These are phyloP conservation scores for Myanophis thanlyinensis DNA, from an alignment of 2,113 vertebrate species.

Conservation along the genomic window DNA sequence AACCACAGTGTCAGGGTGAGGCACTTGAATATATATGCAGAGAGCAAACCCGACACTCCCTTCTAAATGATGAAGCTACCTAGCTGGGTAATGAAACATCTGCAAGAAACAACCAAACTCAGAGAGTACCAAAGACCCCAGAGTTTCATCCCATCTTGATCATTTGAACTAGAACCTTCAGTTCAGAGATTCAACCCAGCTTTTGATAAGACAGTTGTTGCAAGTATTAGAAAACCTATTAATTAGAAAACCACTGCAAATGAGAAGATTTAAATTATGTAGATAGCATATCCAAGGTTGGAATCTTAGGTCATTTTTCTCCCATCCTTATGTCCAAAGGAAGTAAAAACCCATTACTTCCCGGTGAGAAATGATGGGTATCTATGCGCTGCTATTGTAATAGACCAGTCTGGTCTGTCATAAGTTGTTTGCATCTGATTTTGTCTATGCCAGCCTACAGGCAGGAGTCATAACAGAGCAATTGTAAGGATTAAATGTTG, in stretches of 20 bases:
- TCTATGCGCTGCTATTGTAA: background rate
- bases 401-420: background rate
- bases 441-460: background rate
- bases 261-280: background rate
- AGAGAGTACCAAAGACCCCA: no score
- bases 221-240: background rate
- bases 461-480: background rate
- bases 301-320: background rate
- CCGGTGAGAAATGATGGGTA: background rate
- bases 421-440: background rate
- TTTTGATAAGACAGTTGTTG: background rate
- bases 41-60: no score
- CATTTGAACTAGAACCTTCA: background rate
- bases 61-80: no score
- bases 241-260: background rate
- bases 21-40: no score
- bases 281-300: background rate
- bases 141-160: background rate
- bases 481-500: background rate
- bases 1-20: no score
- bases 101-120: no score
- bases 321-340: background rate
- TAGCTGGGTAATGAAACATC: no score
- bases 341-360: background rate
- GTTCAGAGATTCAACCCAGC: background rate